Evolutionary conservation across 2,888 invertebrate genomes (phyloP).

Genomic region (Thecophora atra): DNA sequence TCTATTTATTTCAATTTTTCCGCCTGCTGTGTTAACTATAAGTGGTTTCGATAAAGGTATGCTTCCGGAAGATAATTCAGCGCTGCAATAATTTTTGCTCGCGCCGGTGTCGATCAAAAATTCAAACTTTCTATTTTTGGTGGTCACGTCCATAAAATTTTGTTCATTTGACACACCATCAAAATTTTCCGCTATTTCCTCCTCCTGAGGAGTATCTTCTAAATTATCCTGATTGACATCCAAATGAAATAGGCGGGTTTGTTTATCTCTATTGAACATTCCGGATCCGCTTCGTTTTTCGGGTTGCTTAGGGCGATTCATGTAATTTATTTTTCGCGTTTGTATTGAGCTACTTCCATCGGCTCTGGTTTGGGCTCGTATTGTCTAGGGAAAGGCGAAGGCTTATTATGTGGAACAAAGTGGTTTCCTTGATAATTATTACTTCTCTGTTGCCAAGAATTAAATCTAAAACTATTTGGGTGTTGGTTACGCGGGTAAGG

Average conservation of each 20-base stretch:
- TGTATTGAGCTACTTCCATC: not conserved
- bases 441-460: not conserved
- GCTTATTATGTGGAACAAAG: not conserved
- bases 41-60: not conserved
- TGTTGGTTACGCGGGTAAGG: not conserved
- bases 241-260: not conserved
- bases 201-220: no score
- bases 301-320: not conserved
- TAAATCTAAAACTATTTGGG: no score
- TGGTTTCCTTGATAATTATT: not conserved
- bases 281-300: no score
- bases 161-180: no score
- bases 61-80: no score
- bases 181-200: no score
- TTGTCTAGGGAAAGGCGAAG: not conserved
- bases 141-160: not conserved
- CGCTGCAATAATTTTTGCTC: conserved; percentile 13
- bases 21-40: not conserved
- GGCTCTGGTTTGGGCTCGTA: not conserved
- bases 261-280: not conserved
- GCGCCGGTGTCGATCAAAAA: conserved; percentile 5
- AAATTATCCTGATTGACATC: no score
- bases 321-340: not conserved
- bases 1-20: not conserved
- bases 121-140: no score